Base-by-base conservation (phyloP, 2,888 invertebrate genomes). In the Thereva unica region DNA sequence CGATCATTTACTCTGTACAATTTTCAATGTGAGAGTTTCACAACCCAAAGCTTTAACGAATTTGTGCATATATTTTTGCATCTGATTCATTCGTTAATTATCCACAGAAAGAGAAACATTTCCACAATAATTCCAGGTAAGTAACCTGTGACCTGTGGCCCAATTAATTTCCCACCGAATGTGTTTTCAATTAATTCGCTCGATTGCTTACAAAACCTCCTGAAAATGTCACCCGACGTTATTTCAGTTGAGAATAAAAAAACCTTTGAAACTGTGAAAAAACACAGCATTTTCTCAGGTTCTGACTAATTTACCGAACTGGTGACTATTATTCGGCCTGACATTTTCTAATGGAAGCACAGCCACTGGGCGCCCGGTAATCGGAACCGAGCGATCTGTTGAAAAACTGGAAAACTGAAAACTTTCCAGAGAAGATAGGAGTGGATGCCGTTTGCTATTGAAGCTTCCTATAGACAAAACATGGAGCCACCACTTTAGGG, bases 381-480 rank as follows among this genome's bases (percentile, higher is more conserved):
- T 59, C 59, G 49, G 49, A 47, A 37, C 34, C 12, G 23, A 12
- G 38, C 10, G 49, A 59, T 59, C 59, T 47, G 59, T 47, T 47
- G 47, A 49, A 59, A 49, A 38, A 38, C 59, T 12, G 49, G 59
- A 59, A 59, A 59, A 59, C 59, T 49, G 38, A 47, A 59, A 59
- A 59, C 9, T 49, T 59, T 59, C 49, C 59, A 47, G 45, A 10
- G 5, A 38, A 41, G 10, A 12, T 41, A 34, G 9, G 23, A 55
- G 23, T 40, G 40, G 59, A 23, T 23, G 1, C 23, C 38, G 10
- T 12, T 45, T 37, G n/a, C 59, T 37, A 40, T 23, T 37, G 47
- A n/a, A 12, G 2, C 23, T 23, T 57, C 49, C 35, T 38, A 7
- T n/a, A 37, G 59, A 59, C 49, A 9, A 23, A 10, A 59, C 47